phyloP scores from a whole-genome alignment of 2,888 invertebrate genomes.

The Anarsia innoxiella region DNA sequence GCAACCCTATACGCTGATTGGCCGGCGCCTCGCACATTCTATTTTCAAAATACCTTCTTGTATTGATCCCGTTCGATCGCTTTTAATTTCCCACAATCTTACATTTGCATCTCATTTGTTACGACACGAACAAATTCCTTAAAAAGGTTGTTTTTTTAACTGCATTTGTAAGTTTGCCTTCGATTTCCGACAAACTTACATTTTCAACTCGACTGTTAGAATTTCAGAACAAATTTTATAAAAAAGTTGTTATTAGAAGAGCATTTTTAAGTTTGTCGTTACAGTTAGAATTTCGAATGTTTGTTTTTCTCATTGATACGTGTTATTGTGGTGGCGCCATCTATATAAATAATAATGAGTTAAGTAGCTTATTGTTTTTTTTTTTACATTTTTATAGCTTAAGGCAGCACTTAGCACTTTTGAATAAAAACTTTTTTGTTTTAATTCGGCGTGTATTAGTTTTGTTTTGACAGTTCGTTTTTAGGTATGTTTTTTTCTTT shows the following conservation, averaged over 20 bases:
- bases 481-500: too few species aligned
- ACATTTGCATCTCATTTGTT: constrained; percentile 5
- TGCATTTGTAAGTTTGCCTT: not conserved
- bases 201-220: not conserved
- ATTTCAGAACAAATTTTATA: not conserved
- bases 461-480: too few species aligned
- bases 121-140: not conserved
- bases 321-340: constrained; percentile 28
- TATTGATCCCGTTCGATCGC: constrained; percentile 50
- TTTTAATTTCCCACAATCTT: constrained; percentile 33
- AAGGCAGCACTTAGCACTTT: too few species aligned
- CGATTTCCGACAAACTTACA: not conserved
- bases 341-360: constrained; percentile 3
- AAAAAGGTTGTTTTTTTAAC: not conserved
- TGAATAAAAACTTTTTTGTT: too few species aligned
- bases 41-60: constrained; percentile 57
- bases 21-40: constrained; percentile 53
- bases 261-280: constrained; percentile 12
- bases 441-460: too few species aligned
- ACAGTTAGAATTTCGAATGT: constrained; percentile 25
- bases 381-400: not conserved
- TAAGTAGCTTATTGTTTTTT: not conserved
- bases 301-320: constrained; percentile 28
- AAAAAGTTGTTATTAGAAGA: constrained; percentile 1
- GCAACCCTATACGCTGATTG: constrained; percentile 47